phyloP scores from a whole-genome alignment of 2,888 invertebrate species.

The Melanargia galathea region DNA sequence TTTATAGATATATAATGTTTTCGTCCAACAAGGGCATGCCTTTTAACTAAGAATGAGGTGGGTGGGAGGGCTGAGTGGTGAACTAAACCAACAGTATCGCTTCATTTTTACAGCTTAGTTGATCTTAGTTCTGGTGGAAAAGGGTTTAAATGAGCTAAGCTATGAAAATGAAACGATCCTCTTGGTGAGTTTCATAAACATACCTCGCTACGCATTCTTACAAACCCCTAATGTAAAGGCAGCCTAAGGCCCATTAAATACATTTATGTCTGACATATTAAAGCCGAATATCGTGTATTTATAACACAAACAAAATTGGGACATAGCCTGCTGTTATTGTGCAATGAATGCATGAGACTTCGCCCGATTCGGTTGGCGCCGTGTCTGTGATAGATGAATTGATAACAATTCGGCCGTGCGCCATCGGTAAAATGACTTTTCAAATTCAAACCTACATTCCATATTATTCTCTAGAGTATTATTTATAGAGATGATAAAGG shows the following conservation, averaged over 20 bases:
- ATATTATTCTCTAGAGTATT: slow-evolving; percentile 22
- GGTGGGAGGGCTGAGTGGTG: too few species aligned
- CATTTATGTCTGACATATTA: not conserved
- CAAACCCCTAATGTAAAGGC: not conserved
- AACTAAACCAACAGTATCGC: too few species aligned
- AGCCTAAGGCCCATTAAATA: not conserved
- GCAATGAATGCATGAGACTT: slow-evolving; percentile 24
- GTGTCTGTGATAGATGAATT: slow-evolving; percentile 26
- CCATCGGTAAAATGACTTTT: slow-evolving; percentile 20
- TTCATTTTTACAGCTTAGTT: too few species aligned
- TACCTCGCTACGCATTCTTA: not conserved
- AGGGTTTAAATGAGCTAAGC: not conserved
- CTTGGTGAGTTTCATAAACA: too few species aligned
- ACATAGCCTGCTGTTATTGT: slow-evolving; percentile 20
- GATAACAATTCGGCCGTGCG: slow-evolving; percentile 26
- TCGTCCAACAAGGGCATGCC: too few species aligned
- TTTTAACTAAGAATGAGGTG: too few species aligned
- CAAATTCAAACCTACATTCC: slow-evolving; percentile 15
- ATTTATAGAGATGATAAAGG: not conserved
- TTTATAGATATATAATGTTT: too few species aligned
- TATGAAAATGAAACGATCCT: not conserved
- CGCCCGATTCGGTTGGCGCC: slow-evolving; percentile 24
- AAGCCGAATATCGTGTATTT: not conserved
- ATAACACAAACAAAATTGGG: slow-evolving; percentile 17
- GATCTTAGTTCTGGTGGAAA: not conserved